These are phyloP conservation scores for Callitettix versicolor DNA, from an alignment of 1,140 invertebrate species.

Conservation along the genomic window DNA sequence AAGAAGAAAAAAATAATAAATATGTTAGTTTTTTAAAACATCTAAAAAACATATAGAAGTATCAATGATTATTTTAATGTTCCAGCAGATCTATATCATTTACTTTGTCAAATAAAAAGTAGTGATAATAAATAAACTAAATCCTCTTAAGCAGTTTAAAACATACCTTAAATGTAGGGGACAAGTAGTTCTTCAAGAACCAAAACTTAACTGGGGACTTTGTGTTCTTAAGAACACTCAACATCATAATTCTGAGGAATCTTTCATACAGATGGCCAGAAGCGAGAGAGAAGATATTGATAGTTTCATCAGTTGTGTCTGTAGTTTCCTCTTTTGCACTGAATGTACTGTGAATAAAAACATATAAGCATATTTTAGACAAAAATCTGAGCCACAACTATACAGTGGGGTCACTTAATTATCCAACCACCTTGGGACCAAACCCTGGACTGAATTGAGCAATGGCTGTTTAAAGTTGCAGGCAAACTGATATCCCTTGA, in stretches of 20 bases:
- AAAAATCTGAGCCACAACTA: too few relatives aligned
- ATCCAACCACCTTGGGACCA: too few relatives aligned
- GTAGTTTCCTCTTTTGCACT: slow-evolving; percentile 40
- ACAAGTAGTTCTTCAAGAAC: slow-evolving; percentile 99
- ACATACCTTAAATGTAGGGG: slow-evolving; percentile 83
- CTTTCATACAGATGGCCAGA: slow-evolving; percentile 98
- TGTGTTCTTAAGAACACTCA: slow-evolving; percentile 91
- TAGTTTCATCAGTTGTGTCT: slow-evolving; percentile 67
- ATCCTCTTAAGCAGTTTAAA: too few relatives aligned
- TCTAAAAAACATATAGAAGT: too few relatives aligned
- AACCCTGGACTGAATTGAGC: too few relatives aligned
- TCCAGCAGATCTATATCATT: too few relatives aligned
- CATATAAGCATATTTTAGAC: background rate
- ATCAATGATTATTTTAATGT: too few relatives aligned
- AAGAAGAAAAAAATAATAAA: too few relatives aligned
- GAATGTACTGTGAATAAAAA: slow-evolving; percentile 46
- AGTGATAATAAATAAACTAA: background rate
- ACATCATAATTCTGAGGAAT: slow-evolving; percentile 96
- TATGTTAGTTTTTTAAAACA: too few relatives aligned
- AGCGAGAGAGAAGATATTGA: slow-evolving; percentile 98
- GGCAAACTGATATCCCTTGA: too few relatives aligned
- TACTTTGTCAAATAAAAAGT: slow-evolving; percentile 6
- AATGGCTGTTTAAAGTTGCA: too few relatives aligned
- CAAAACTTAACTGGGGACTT: slow-evolving; percentile 98
- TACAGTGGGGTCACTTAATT: too few relatives aligned